phyloP scores from a whole-genome alignment of 2,888 invertebrate genomes.

The Tenthredo livida region DNA sequence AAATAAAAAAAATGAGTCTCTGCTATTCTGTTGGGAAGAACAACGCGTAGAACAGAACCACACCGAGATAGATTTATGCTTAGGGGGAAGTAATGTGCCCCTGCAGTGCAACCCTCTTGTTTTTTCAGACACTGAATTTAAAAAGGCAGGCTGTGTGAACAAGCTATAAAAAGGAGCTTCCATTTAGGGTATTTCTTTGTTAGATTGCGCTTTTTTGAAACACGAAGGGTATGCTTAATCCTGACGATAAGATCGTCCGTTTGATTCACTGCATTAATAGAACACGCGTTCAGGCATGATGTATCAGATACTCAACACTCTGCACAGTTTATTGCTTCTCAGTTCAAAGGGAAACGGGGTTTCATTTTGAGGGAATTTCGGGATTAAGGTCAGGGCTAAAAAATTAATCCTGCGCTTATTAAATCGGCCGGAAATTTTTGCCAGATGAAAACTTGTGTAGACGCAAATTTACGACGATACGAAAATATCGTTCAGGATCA shows the following conservation, averaged over 20 bases:
- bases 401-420: not conserved
- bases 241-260: not conserved
- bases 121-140: constrained; percentile 65
- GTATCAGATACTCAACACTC: not conserved
- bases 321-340: not conserved
- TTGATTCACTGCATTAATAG: not conserved
- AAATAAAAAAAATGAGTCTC: not conserved
- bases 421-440: too few relatives aligned
- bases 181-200: constrained; percentile 2
- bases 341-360: not conserved
- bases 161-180: not conserved
- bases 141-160: constrained; percentile 54
- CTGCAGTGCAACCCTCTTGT: constrained; percentile 55
- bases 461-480: too few relatives aligned
- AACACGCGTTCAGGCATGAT: not conserved
- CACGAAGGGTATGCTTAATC: not conserved
- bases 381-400: not conserved
- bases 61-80: constrained; percentile 65
- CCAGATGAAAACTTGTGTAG: too few relatives aligned
- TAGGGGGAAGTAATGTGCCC: constrained; percentile 51
- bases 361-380: not conserved
- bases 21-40: not conserved
- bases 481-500: too few relatives aligned
- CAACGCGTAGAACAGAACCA: constrained; percentile 49
- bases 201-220: not conserved